Evolutionary conservation across 1,140 invertebrate genomes (phyloP).

Genomic region (Steinernema khuongi): DNA sequence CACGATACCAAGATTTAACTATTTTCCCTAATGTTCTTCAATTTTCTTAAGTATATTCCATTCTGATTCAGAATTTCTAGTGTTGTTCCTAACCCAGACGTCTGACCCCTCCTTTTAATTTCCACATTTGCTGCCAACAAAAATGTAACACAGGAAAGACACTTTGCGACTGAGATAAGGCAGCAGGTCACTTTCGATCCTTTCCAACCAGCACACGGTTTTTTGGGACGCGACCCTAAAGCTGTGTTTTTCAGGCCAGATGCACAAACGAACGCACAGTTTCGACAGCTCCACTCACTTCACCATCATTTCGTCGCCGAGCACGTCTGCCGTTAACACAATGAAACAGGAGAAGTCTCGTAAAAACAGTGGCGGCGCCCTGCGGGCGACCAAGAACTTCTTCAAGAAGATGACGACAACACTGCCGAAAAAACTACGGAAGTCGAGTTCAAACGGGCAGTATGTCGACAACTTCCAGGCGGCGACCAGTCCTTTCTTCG

Average conservation of each 20-base stretch:
- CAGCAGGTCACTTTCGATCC: no score
- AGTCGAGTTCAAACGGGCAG: constrained; percentile 9
- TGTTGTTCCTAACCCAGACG: no score
- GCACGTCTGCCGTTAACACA: constrained; percentile 11
- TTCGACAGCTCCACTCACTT: not conserved
- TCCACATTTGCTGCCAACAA: no score
- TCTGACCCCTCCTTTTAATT: no score
- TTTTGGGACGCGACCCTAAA: not conserved
- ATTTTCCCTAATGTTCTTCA: no score
- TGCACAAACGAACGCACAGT: constrained; percentile 10
- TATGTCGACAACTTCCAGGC: constrained; percentile 19
- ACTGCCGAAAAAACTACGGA: constrained; percentile 21
- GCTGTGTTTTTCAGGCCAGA: not conserved
- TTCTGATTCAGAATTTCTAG: no score
- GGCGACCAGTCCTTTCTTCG: constrained; percentile 19
- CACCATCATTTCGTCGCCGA: constrained; percentile 9
- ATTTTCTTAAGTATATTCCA: no score
- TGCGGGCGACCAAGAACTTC: constrained; percentile 26
- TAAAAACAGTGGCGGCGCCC: constrained; percentile 15
- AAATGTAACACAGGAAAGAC: not conserved
- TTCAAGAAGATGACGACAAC: constrained; percentile 24
- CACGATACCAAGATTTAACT: no score
- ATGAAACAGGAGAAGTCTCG: constrained; percentile 1
- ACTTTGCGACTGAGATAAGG: no score
- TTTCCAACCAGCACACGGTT: no score